These are phyloP conservation scores for Avahi laniger DNA, from an alignment of 2,797 vertebrate genomes.

Conservation along the genomic window DNA sequence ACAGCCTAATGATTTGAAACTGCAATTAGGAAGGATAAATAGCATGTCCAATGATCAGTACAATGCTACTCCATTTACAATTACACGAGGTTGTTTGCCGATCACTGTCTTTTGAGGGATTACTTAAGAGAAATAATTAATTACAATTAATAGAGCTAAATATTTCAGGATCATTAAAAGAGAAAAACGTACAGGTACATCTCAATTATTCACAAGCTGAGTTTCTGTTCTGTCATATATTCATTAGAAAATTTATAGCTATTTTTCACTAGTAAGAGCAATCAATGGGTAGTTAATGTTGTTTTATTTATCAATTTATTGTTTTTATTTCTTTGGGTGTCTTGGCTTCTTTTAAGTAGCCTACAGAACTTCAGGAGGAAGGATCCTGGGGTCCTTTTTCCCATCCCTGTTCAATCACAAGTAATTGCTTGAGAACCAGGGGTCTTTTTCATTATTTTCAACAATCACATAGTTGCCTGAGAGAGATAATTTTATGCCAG, in stretches of 20 bases:
- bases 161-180: not conserved
- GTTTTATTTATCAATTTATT: not conserved
- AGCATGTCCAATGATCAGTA: not conserved
- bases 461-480: not conserved
- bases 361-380: not conserved
- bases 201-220: conserved; percentile 4
- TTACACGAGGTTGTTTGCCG: not conserved
- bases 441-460: conserved; percentile 47
- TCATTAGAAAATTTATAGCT: not conserved
- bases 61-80: not conserved
- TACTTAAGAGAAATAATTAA: not conserved
- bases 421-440: conserved; percentile 32
- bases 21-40: not conserved
- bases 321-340: not conserved
- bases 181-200: not conserved
- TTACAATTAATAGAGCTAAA: conserved; percentile 44
- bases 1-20: not conserved
- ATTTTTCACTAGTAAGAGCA: conserved; percentile 24
- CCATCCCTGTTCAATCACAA: conserved; percentile 31
- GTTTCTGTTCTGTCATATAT: not conserved
- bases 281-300: not conserved
- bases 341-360: not conserved
- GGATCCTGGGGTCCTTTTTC: not conserved
- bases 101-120: not conserved
- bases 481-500: conserved; percentile 3